Conservation (phyloP, 2,888 invertebrate genomes). For the Geophilus truncorum region DNA sequence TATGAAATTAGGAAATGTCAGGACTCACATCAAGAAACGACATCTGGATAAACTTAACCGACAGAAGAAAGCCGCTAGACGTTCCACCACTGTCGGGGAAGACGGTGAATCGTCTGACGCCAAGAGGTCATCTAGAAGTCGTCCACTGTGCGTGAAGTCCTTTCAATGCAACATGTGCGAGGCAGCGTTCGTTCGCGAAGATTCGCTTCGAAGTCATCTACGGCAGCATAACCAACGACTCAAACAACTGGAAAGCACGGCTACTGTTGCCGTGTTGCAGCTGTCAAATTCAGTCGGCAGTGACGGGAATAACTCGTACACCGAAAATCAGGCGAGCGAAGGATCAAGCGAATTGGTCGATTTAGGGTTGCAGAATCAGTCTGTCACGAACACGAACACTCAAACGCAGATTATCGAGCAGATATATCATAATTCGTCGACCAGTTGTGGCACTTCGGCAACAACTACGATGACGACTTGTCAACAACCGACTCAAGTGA, state of each 20-base stretch:
- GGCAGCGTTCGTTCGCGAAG: conserved; percentile 49
- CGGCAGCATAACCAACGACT: conserved; percentile 45
- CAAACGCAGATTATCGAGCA: conserved; percentile 34
- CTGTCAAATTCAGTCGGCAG: conserved; percentile 34
- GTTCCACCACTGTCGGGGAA: conserved; percentile 38
- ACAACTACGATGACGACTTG: not conserved
- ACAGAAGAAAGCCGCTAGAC: not conserved
- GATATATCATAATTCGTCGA: conserved; percentile 29
- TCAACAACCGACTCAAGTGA: not conserved
- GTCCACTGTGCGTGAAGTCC: conserved; percentile 43
- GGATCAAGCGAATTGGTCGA: not conserved
- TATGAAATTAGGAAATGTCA: conserved; percentile 38
- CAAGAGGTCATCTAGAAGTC: not conserved
- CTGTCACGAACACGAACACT: not conserved
- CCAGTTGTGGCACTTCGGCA: not conserved
- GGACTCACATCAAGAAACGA: conserved; percentile 44
- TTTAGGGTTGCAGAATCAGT: not conserved
- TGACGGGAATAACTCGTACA: not conserved
- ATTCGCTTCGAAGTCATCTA: conserved; percentile 50
- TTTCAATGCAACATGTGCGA: conserved; percentile 47
- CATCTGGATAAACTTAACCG: conserved; percentile 41
- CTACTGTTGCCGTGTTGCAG: conserved; percentile 14
- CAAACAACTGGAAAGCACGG: not conserved
- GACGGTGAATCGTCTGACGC: conserved; percentile 2
- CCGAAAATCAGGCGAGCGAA: not conserved